Evolutionary conservation across 2,113 vertebrate species (phyloP).

Genomic region (Myrmecophaga tridactyla): DNA sequence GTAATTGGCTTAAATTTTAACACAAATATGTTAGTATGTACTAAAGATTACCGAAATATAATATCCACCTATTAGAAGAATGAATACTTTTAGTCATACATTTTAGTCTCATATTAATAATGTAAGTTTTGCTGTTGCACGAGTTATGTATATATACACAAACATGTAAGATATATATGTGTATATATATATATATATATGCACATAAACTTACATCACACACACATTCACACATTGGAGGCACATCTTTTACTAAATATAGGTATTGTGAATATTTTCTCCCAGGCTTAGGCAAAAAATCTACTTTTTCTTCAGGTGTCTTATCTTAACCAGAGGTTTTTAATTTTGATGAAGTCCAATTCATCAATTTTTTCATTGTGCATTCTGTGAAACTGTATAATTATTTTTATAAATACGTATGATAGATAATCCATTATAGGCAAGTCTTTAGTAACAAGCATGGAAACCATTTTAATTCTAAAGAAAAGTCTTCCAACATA

Average conservation of each 20-base stretch:
- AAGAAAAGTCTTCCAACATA: not conserved
- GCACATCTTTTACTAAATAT: not conserved
- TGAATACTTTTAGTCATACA: no score
- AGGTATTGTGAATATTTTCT: not conserved
- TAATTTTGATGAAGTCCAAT: not conserved
- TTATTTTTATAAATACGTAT: not conserved
- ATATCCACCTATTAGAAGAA: no score
- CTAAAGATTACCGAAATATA: no score
- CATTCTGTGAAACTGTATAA: not conserved
- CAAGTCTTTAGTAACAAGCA: not conserved
- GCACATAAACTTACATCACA: no score
- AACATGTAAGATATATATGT: no score
- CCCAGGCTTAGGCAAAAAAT: not conserved
- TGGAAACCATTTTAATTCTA: not conserved
- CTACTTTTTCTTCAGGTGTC: not conserved
- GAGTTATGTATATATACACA: no score
- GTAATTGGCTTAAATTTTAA: no score
- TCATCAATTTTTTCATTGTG: not conserved
- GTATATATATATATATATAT: no score
- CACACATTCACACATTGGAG: not conserved
- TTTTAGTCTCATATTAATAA: no score
- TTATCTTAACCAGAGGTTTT: not conserved
- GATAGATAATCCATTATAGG: not conserved
- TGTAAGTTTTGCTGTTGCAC: no score
- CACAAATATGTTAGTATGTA: no score